A percentile compares a stretch with the other conserved stretches of the same genome.
These are phyloP conservation scores for Drosophila setosimentum DNA, from an alignment of 2,888 invertebrate species.

Conservation along the genomic window DNA sequence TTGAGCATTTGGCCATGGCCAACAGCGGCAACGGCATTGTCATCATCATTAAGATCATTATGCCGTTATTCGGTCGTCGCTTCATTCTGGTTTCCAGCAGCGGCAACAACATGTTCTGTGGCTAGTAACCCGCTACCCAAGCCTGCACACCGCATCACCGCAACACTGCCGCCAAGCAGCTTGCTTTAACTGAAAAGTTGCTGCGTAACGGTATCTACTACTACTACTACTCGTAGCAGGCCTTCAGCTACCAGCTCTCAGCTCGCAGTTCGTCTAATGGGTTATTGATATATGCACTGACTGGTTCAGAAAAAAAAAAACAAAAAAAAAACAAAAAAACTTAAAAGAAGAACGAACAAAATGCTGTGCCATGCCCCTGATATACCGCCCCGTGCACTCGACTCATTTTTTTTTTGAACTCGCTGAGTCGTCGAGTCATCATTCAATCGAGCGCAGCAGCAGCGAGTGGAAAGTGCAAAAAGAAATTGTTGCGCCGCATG, in stretches of 20 bases:
- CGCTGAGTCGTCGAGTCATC: slow-evolving; percentile 49
- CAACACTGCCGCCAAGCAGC: neutral
- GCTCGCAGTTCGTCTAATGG: slow-evolving; percentile 57
- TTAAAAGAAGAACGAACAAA: slow-evolving; percentile 18
- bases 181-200: slow-evolving; percentile 51
- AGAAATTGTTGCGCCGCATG: slow-evolving; percentile 56
- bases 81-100: slow-evolving; percentile 58
- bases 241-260: slow-evolving; percentile 8
- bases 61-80: slow-evolving; percentile 45
- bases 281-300: slow-evolving; percentile 68
- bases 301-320: slow-evolving; percentile 20
- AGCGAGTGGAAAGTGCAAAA: slow-evolving; percentile 68
- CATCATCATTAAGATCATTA: slow-evolving; percentile 58
- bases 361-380: slow-evolving; percentile 38
- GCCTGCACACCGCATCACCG: slow-evolving; percentile 16
- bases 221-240: slow-evolving; percentile 37
- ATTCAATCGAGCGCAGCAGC: slow-evolving; percentile 50
- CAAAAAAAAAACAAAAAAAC: slow-evolving; percentile 7
- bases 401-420: slow-evolving; percentile 4
- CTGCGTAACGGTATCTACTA: slow-evolving; percentile 80
- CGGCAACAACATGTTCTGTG: slow-evolving; percentile 59
- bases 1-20: slow-evolving; percentile 21
- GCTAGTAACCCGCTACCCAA: slow-evolving; percentile 48
- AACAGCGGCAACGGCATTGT: slow-evolving; percentile 36
- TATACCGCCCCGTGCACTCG: slow-evolving; percentile 16